phyloP scores from a whole-genome alignment of 2,113 vertebrate species.

The Brachyhypopomus gauderio region DNA sequence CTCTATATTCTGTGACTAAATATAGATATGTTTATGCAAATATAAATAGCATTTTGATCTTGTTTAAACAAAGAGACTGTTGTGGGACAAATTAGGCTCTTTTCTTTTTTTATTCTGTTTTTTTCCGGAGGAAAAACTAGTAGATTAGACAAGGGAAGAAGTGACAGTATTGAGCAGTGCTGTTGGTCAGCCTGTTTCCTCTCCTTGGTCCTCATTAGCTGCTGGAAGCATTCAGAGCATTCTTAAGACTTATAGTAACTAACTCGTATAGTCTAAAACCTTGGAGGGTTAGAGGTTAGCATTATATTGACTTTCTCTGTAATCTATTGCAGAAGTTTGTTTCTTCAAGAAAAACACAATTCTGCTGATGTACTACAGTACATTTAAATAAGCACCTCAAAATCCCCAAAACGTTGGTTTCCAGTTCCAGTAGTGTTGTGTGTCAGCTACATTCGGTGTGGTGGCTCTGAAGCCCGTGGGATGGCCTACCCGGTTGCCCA shows the following conservation, averaged over 20 bases:
- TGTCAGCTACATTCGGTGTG: conserved; percentile 46
- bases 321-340: not conserved
- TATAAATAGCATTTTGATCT: conserved; percentile 44
- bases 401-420: conserved; percentile 58
- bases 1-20: conserved; percentile 11
- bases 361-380: conserved; percentile 46
- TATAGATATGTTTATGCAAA: conserved; percentile 21
- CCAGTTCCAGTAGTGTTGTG: conserved; percentile 51
- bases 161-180: conserved; percentile 43
- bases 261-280: not conserved
- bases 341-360: conserved; percentile 23
- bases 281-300: not conserved
- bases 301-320: not conserved
- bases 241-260: not conserved
- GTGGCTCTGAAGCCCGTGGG: conserved; percentile 57
- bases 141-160: conserved; percentile 61
- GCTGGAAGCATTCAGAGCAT: not conserved
- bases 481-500: conserved; percentile 60
- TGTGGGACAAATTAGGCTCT: conserved; percentile 32
- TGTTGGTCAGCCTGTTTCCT: not conserved
- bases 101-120: conserved; percentile 47
- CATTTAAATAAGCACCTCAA: conserved; percentile 38
- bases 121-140: conserved; percentile 63
- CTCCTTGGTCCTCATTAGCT: conserved; percentile 3
- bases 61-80: conserved; percentile 29